These are phyloP conservation scores for Strigamia maritima DNA, from an alignment of 2,888 invertebrate genomes.

Conservation along the genomic window DNA sequence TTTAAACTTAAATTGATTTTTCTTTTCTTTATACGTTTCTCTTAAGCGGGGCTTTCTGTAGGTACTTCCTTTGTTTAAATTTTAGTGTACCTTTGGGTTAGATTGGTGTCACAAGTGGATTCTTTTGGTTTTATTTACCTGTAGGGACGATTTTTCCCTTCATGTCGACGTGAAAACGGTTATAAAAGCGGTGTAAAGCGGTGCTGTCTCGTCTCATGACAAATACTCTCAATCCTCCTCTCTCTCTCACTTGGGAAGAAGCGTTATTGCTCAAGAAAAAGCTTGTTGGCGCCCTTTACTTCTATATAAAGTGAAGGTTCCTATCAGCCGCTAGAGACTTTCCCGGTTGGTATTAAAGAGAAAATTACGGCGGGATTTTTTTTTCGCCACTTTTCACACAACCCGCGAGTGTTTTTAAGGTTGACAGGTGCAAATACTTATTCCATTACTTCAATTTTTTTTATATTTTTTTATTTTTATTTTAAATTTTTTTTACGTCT, in stretches of 20 bases:
- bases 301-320: slow-evolving; percentile 34
- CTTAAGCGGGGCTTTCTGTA: not conserved
- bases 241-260: slow-evolving; percentile 34
- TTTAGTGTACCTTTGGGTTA: slow-evolving; percentile 32
- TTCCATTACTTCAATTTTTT: not conserved
- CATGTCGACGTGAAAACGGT: slow-evolving; percentile 20
- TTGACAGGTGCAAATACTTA: slow-evolving; percentile 18
- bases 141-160: slow-evolving; percentile 36
- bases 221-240: slow-evolving; percentile 32
- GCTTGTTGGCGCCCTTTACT: slow-evolving; percentile 34
- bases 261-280: slow-evolving; percentile 34
- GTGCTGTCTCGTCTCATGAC: slow-evolving; percentile 31
- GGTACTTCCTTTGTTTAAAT: not conserved
- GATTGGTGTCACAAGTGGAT: slow-evolving; percentile 34
- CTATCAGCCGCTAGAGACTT: slow-evolving; percentile 28
- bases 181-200: slow-evolving; percentile 32
- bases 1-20: not conserved
- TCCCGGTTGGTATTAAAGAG: slow-evolving; percentile 18
- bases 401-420: not conserved
- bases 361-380: slow-evolving; percentile 29
- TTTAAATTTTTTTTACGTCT: not conserved
- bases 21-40: not conserved
- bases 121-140: slow-evolving; percentile 38
- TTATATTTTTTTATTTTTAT: not conserved
- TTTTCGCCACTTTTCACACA: not conserved